Percentiles rank a stretch among this genome's conserved stretches.
Conservation (phyloP, 2,797 vertebrate genomes). For the Lemur catta region DNA sequence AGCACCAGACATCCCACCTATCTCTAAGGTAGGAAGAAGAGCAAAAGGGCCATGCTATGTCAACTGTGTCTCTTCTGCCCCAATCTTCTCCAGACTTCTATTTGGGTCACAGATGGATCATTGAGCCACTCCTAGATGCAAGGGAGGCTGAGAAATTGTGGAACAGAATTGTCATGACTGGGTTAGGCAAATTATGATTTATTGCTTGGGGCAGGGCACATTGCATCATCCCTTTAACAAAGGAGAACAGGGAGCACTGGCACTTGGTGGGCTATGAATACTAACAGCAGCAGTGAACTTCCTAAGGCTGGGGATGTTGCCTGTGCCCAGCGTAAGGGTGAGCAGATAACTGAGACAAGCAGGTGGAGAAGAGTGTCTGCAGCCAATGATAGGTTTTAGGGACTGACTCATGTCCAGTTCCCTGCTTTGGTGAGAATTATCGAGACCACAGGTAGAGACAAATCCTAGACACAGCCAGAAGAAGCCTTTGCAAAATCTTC, state of each 20-base stretch:
- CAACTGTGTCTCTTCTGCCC: not conserved
- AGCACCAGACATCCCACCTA: not conserved
- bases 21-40: not conserved
- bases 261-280: not conserved
- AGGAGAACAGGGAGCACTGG: not conserved
- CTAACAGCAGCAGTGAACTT: not conserved
- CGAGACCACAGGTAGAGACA: not conserved
- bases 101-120: not conserved
- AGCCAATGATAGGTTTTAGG: not conserved
- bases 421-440: not conserved
- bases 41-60: not conserved
- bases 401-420: not conserved
- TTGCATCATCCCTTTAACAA: not conserved
- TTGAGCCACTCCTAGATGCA: not conserved
- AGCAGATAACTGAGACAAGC: not conserved
- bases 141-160: not conserved
- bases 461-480: not conserved
- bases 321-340: not conserved
- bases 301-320: not conserved
- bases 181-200: not conserved
- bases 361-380: not conserved
- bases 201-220: not conserved
- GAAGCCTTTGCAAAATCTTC: not conserved
- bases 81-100: not conserved
- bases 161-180: not conserved